Base-by-base conservation (phyloP, 2,113 vertebrate genomes). In the Edolisoma coerulescens region DNA sequence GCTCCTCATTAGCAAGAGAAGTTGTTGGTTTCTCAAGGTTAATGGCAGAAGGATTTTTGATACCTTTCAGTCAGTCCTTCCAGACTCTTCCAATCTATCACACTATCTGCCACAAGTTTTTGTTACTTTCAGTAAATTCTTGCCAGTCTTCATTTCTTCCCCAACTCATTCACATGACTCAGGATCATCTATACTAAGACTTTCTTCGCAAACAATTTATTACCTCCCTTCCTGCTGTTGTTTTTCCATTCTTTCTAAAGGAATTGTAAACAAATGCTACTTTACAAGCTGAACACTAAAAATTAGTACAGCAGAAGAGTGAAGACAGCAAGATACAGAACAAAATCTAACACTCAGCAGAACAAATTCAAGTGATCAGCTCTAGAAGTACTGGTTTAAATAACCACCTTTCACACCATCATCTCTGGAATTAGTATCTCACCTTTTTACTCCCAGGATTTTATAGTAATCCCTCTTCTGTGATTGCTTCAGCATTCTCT, bases 371-470 rank as follows among this genome's bases (percentile, higher is more conserved):
- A 88, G 67, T 11, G 45, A 59, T 65, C 60, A 56, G 67, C 54
- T 42, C 49, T 16, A 70, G 23, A 78, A 33, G 20, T 71, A 69
- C 61, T 76, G 52, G 24, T 63, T 87, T 52, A 74, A 83, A 64
- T 10, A 90, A 41, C 21, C 35, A 81, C 33, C 35, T 57, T 84
- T 33, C 11, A 35, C 3, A 6, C 37, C 22, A 53, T 49, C 6
- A 35, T 13, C 39, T 56, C 42, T 26, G 52, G 47, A 73, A 87
- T 68, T 54, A 71, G 13, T 35, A 61, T 53, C 94, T 97, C 87
- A 99, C 99, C 99, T 99, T 98, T 99, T 99, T 59, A 99, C 99
- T 86, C 99, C 99, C 42, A 99, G 97, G 95, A 99, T 99, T 98
- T 99, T 99, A 92, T 99, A 99, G 95, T 99, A 99, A 97, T 99